These are phyloP conservation scores for Epicauta chinensis DNA, from an alignment of 1,140 invertebrate species.

Conservation along the genomic window DNA sequence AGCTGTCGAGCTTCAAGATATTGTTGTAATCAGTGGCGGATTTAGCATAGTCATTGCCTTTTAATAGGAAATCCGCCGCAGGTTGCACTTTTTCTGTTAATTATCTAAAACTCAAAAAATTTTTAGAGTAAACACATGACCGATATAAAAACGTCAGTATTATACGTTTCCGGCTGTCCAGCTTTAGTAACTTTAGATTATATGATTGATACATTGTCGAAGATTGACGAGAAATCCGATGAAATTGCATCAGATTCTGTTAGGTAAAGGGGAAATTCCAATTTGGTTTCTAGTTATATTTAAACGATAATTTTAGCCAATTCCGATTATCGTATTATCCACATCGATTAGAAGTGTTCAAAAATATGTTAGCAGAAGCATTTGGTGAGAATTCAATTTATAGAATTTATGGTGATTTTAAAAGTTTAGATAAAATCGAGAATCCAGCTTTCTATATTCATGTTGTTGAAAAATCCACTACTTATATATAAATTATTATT, in stretches of 20 bases:
- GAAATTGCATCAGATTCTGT: slow-evolving; percentile 23
- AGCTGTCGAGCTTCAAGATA: slow-evolving; percentile 8
- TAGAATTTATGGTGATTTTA: slow-evolving; percentile 75
- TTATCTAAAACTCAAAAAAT: slow-evolving; percentile 7
- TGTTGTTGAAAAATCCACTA: slow-evolving; percentile 59
- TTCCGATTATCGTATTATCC: slow-evolving; percentile 85
- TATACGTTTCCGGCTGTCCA: slow-evolving; percentile 66
- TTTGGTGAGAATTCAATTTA: slow-evolving; percentile 63
- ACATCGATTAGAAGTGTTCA: slow-evolving; percentile 66
- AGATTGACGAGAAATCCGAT: slow-evolving; percentile 20
- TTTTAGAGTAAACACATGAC: slow-evolving; percentile 68
- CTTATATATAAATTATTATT: slow-evolving; percentile 7
- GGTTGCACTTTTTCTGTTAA: no score
- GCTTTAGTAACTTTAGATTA: slow-evolving; percentile 75
- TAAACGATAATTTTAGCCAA: slow-evolving; percentile 52
- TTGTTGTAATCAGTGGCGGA: no score
- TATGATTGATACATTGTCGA: slow-evolving; percentile 49
- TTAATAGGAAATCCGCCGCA: no score
- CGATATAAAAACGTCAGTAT: slow-evolving; percentile 75
- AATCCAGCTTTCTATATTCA: slow-evolving; percentile 81
- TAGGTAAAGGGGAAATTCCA: slow-evolving; percentile 21
- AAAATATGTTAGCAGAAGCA: slow-evolving; percentile 59
- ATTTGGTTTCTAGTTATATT: no score
- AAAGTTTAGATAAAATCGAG: slow-evolving; percentile 54
- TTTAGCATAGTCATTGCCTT: no score